Evolutionary conservation across 2,113 vertebrate species (phyloP), one percentile per base, ranked within the genome.

Genomic region (Microtus montanus): DNA sequence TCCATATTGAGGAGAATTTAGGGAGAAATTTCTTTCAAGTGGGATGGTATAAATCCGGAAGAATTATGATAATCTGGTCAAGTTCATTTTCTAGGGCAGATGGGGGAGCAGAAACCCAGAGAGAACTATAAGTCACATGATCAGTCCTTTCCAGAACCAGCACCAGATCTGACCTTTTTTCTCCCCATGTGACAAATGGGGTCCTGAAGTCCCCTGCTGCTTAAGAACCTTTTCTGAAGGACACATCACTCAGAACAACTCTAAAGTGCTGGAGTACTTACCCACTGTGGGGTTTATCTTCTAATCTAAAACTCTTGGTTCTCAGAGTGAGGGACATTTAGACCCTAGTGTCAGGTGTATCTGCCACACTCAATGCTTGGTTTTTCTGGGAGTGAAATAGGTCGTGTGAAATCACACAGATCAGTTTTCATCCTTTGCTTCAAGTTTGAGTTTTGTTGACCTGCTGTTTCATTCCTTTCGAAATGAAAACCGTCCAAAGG

Each of bases 381-480:
- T 86, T 68, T 77, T n/a, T 89, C 5, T 78, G 30, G 58, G 7
- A 87, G 83, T 22, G 20, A 93, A 61, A 30, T 33, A 71, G 19
- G 22, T 83, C 78, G 41, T 89, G 2, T 89, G 30, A 15, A 92
- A 38, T 68, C 11, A 85, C 84, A 87, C 7, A 49, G 26, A 88
- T 74, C 14, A 85, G 3, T 71, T 84, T 93, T 84, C 63, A 58
- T 61, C 38, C 28, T 30, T 63, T 88, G 89, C 44, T 30, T 38
- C 20, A 91, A 94, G 30, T 84, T 41, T 70, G 77, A n/a, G 86
- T 66, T 74, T 94, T 79, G 87, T 20, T 96, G 71, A 88, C 24
- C 70, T 92, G 10, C 5, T 74, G 0, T 86, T 79, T 89, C 78
- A 1, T 89, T 87, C 10, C 4, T 91, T 68, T 80, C 93, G 52